Evolutionary conservation across 2,888 invertebrate species (phyloP).

Genomic region (Margaritifera margaritifera): DNA sequence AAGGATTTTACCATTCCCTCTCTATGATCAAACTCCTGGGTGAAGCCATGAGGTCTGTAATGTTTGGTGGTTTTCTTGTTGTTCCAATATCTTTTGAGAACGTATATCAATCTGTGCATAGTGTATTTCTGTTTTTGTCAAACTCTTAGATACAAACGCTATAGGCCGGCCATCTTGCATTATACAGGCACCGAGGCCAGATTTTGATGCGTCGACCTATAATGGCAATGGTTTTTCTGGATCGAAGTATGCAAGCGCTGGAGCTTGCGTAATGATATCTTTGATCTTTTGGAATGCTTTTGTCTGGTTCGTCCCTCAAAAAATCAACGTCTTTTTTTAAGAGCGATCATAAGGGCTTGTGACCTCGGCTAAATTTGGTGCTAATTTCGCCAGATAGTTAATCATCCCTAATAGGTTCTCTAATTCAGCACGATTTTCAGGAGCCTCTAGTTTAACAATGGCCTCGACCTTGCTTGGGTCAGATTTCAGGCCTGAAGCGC

Average conservation of each 20-base stretch:
- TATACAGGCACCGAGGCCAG: too few species aligned
- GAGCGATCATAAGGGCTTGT: conserved; percentile 11
- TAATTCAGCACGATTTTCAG: conserved; percentile 10
- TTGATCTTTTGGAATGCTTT: conserved; percentile 12
- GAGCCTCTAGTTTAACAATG: conserved; percentile 12
- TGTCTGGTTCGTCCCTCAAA: conserved; percentile 10
- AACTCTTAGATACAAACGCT: too few species aligned
- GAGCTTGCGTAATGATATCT: conserved; percentile 2
- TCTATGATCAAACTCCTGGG: too few species aligned
- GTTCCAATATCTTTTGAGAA: too few species aligned
- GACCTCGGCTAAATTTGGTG: conserved; percentile 23
- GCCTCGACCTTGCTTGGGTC: conserved; percentile 26
- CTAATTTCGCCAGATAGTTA: too few species aligned
- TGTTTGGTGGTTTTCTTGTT: too few species aligned
- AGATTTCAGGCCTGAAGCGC: conserved; percentile 14
- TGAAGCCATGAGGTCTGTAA: too few species aligned
- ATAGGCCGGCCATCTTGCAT: too few species aligned
- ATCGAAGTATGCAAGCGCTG: conserved; percentile 12
- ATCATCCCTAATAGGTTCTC: conserved; percentile 31
- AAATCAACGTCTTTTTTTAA: conserved; percentile 13
- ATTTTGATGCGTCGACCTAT: conserved; percentile 14
- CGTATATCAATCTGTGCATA: too few species aligned
- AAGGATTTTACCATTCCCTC: too few species aligned
- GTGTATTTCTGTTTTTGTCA: too few species aligned
- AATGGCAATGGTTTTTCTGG: conserved; percentile 6